phyloP scores from a whole-genome alignment of 2,113 vertebrate genomes.

The Bombycilla garrulus region DNA sequence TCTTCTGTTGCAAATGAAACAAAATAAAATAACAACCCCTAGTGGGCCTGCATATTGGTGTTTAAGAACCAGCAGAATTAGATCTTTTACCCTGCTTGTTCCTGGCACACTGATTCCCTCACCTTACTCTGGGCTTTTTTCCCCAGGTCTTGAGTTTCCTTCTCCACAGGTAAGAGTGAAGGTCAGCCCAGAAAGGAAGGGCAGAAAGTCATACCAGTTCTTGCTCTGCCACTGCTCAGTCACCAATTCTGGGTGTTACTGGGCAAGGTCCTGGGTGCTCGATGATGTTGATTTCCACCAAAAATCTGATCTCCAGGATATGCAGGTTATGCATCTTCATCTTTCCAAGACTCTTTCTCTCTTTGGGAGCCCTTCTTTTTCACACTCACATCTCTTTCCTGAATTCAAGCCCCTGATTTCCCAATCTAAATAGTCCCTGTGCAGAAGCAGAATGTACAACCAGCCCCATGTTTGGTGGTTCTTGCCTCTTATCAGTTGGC shows the following conservation, averaged over 20 bases:
- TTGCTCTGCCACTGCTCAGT: background rate
- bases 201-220: background rate
- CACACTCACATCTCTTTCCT: background rate
- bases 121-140: background rate
- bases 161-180: accelerated
- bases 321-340: background rate
- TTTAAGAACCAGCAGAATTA: background rate
- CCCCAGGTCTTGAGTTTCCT: background rate
- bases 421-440: background rate
- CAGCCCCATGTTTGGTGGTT: accelerated
- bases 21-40: background rate
- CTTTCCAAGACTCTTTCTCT: background rate
- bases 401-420: background rate
- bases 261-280: background rate
- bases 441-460: background rate
- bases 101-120: background rate
- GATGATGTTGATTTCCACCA: background rate
- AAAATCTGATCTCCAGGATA: background rate
- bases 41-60: background rate
- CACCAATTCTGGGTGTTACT: background rate
- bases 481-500: background rate
- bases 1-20: background rate
- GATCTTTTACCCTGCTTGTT: background rate
- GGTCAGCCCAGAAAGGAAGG: accelerated
- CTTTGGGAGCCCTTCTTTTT: background rate